These are phyloP conservation scores for Myotis davidii DNA, from an alignment of 2,113 vertebrate genomes.

Conservation along the genomic window DNA sequence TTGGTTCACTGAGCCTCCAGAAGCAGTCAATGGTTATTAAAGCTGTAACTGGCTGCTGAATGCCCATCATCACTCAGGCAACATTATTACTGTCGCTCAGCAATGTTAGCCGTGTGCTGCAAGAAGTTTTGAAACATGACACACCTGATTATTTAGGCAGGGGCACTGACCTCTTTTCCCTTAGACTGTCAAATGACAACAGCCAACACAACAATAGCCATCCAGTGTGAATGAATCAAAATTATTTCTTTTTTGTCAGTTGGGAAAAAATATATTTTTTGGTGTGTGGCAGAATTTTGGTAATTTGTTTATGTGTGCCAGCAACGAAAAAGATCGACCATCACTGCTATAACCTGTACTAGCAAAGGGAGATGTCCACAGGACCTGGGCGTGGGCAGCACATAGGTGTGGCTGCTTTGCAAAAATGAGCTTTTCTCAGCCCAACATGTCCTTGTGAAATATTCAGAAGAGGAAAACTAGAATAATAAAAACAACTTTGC, in stretches of 20 bases:
- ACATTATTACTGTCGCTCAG: not conserved
- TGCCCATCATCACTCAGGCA: not conserved
- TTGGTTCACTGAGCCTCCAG: not conserved
- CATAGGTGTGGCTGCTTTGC: not conserved
- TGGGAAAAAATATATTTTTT: not conserved
- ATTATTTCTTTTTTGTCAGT: not conserved
- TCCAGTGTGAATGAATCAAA: not conserved
- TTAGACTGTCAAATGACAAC: not conserved
- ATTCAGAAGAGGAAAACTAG: not conserved
- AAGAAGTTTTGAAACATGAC: not conserved
- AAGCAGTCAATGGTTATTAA: not conserved
- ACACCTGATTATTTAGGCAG: not conserved
- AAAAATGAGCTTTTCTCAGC: not conserved
- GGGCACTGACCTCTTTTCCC: not conserved
- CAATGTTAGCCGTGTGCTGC: not conserved
- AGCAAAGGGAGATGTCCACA: not conserved
- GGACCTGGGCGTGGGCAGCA: not conserved
- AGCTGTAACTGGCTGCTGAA: not conserved
- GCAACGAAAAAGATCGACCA: not conserved
- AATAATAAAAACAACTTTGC: not conserved
- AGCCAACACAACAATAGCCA: not conserved
- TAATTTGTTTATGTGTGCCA: not conserved
- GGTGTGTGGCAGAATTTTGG: not conserved
- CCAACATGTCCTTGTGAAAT: not conserved
- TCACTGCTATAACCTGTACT: not conserved